A percentile compares a stretch with the other conserved stretches of the same genome.
Evolutionary conservation across 2,797 vertebrate genomes (phyloP).

Genomic region (Aldrovandia affinis): DNA sequence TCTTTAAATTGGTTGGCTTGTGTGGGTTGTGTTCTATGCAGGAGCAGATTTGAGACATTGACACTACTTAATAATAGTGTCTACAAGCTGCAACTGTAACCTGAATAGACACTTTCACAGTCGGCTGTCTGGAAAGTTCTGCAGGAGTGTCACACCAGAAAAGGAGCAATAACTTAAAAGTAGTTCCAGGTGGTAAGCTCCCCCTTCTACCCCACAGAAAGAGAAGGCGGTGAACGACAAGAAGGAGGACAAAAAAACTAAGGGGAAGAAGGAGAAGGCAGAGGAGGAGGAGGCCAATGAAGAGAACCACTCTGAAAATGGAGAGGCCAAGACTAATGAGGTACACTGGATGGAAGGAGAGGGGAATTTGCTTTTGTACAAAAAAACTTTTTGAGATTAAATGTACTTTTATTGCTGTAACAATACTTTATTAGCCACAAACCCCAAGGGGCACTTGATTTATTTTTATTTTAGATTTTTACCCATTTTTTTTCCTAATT

Average conservation of each 20-base stretch:
- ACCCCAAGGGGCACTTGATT: too few relatives aligned
- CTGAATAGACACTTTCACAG: background rate
- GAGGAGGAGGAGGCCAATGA: constrained; percentile 76
- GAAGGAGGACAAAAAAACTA: constrained; percentile 72
- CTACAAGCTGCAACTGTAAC: background rate
- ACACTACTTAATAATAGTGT: background rate
- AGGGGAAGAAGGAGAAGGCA: constrained; percentile 71
- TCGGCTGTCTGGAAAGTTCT: background rate
- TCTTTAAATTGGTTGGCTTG: background rate
- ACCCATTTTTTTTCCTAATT: too few relatives aligned
- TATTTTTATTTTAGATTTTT: too few relatives aligned
- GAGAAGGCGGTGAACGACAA: constrained; percentile 76
- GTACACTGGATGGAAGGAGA: constrained; percentile 53
- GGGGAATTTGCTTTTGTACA: background rate
- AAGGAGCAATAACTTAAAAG: background rate
- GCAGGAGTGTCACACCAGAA: background rate
- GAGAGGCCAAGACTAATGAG: constrained; percentile 79
- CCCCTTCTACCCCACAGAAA: constrained; percentile 64
- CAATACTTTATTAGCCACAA: background rate
- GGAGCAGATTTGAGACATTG: background rate
- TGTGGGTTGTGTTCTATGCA: background rate
- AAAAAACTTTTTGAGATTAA: background rate
- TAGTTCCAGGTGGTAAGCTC: background rate
- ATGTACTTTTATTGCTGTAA: background rate
- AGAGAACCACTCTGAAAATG: constrained; percentile 81